Conservation (phyloP, 2,888 invertebrate genomes). For the Gryllus longicercus region DNA sequence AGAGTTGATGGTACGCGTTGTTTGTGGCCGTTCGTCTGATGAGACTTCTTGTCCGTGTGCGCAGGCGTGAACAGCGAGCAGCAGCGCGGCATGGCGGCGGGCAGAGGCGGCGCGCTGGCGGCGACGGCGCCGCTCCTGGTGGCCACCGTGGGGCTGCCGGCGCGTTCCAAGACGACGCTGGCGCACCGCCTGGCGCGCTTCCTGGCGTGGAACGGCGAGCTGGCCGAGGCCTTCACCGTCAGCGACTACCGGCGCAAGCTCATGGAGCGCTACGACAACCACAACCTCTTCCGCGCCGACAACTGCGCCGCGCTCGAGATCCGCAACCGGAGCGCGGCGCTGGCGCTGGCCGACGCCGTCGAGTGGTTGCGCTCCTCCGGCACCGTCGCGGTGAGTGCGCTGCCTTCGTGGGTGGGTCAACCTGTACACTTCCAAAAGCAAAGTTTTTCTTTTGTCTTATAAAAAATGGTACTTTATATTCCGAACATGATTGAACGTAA, state of each 20-base stretch:
- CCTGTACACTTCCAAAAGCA: too few relatives aligned
- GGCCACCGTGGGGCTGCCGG: conserved; percentile 31
- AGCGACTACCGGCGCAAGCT: conserved; percentile 85
- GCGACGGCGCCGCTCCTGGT: conserved; percentile 26
- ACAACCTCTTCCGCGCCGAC: conserved; percentile 84
- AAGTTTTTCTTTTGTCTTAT: too few relatives aligned
- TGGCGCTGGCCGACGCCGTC: conserved; percentile 82
- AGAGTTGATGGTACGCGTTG: too few relatives aligned
- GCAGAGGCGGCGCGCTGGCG: not conserved
- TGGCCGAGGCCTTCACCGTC: conserved; percentile 68
- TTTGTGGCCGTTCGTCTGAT: too few relatives aligned
- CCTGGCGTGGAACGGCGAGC: conserved; percentile 29
- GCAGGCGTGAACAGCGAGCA: too few relatives aligned
- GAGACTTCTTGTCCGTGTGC: too few relatives aligned
- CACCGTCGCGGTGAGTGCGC: conserved; percentile 69
- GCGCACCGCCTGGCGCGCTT: conserved; percentile 31
- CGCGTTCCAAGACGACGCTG: conserved; percentile 30
- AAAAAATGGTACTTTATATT: too few relatives aligned
- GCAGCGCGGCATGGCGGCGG: not conserved
- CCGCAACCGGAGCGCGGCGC: conserved; percentile 74
- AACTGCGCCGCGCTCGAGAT: conserved; percentile 79
- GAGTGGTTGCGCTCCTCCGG: conserved; percentile 63
- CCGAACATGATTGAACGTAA: too few relatives aligned
- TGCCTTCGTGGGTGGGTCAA: too few relatives aligned
- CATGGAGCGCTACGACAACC: conserved; percentile 75